phyloP scores from a whole-genome alignment of 2,888 invertebrate genomes.

The Megastigmus dorsalis region DNA sequence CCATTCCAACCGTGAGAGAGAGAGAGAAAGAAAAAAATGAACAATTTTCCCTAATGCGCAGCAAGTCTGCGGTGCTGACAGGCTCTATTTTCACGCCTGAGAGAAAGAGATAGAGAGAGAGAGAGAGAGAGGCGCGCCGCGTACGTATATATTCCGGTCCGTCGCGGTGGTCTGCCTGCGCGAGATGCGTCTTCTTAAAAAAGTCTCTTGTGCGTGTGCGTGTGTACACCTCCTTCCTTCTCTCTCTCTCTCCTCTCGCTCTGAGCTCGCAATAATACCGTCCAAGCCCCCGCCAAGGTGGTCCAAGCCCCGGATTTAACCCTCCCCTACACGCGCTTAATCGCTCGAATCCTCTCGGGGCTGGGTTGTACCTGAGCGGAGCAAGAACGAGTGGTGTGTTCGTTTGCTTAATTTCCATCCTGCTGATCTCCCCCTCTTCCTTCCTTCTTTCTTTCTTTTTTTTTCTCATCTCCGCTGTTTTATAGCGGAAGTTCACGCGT shows the following conservation, averaged over 20 bases:
- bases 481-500: too few relatives aligned
- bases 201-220: too few relatives aligned
- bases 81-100: too few relatives aligned
- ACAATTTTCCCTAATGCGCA: too few relatives aligned
- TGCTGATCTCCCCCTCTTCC: too few relatives aligned
- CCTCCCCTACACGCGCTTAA: constrained; percentile 22
- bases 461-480: too few relatives aligned
- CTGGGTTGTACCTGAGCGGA: constrained; percentile 11
- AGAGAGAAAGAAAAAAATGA: too few relatives aligned
- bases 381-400: not conserved
- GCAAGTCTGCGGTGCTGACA: too few relatives aligned
- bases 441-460: too few relatives aligned
- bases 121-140: too few relatives aligned
- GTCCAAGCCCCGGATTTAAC: constrained; percentile 44
- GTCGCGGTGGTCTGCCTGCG: constrained; percentile 14
- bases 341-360: constrained; percentile 23
- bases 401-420: not conserved
- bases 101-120: too few relatives aligned
- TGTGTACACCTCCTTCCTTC: not conserved
- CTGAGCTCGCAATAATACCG: constrained; percentile 15
- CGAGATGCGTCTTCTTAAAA: not conserved
- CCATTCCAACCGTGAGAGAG: too few relatives aligned
- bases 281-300: constrained; percentile 23
- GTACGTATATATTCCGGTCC: not conserved
- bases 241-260: not conserved